These are phyloP conservation scores for Apamea crenata DNA, from an alignment of 2,888 invertebrate species.

Conservation along the genomic window DNA sequence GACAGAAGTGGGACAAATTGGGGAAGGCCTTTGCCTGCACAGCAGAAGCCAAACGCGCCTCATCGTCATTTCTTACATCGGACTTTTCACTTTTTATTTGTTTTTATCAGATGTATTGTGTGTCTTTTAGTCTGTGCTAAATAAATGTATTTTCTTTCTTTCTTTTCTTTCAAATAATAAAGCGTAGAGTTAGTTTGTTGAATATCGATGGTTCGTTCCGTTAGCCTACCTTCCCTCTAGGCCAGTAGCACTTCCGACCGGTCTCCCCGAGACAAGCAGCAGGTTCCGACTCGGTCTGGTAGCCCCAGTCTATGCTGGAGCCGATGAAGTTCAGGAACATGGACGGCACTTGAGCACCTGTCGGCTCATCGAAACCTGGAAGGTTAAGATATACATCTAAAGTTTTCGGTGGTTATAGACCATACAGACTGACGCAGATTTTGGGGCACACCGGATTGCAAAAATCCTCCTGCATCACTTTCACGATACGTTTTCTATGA, in stretches of 20 bases:
- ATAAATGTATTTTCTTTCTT: not conserved
- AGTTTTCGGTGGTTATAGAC: not conserved
- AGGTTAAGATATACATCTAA: not conserved
- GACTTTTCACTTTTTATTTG: not conserved
- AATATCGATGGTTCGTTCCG: no score
- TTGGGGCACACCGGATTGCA: not conserved
- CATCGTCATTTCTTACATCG: not conserved
- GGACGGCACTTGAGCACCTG: constrained; percentile 96
- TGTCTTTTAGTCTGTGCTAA: not conserved
- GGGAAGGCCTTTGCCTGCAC: not conserved
- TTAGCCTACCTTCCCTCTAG: constrained; percentile 93
- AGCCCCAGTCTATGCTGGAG: constrained; percentile 97
- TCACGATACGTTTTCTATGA: not conserved
- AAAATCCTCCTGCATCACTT: not conserved
- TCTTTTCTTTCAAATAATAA: not conserved
- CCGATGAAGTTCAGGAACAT: constrained; percentile 97
- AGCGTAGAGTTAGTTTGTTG: no score
- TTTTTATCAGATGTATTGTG: not conserved
- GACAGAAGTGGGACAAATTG: not conserved
- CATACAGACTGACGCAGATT: not conserved
- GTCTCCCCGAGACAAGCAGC: constrained; percentile 94
- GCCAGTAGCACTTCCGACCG: constrained; percentile 94
- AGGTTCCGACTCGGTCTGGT: constrained; percentile 95
- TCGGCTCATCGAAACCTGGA: constrained; percentile 95
- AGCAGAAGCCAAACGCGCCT: not conserved